Conservation (phyloP, 2,888 invertebrate genomes). For the Chrysina gloriosa region DNA sequence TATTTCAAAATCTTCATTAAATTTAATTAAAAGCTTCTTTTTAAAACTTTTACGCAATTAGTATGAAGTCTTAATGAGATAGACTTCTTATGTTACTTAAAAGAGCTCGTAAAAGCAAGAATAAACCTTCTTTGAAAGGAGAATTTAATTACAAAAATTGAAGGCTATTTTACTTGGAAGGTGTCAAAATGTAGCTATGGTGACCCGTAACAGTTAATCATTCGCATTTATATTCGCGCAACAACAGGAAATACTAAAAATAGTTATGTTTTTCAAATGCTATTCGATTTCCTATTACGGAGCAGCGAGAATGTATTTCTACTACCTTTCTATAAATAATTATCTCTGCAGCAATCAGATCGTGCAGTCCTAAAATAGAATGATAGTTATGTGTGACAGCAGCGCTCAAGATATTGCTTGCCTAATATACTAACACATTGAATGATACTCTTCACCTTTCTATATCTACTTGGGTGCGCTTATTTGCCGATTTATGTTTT, state of each 20-base stretch:
- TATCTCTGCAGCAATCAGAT: conserved; percentile 1
- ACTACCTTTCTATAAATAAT: background rate
- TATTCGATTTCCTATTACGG: conserved; percentile 6
- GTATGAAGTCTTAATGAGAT: conserved; percentile 15
- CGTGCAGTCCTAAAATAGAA: too few relatives aligned
- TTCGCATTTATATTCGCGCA: conserved; percentile 24
- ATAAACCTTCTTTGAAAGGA: background rate
- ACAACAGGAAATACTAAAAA: conserved; percentile 27
- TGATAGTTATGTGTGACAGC: too few relatives aligned
- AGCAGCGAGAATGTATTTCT: conserved; percentile 9
- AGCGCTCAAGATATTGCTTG: too few relatives aligned
- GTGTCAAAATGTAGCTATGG: background rate
- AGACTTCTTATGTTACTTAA: background rate
- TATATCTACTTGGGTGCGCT: too few relatives aligned
- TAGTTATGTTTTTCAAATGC: conserved; percentile 5
- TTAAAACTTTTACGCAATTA: conserved; percentile 15
- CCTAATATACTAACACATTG: too few relatives aligned
- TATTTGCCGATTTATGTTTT: too few relatives aligned
- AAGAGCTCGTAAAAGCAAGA: background rate
- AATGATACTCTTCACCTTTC: too few relatives aligned
- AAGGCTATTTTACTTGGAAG: background rate
- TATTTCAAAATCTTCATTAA: conserved; percentile 31
- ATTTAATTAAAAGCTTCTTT: conserved; percentile 26
- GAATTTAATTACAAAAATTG: conserved; percentile 15
- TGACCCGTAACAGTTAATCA: conserved; percentile 21